These are phyloP conservation scores for Doryteuthis pealeii DNA, from an alignment of 1,140 invertebrate genomes.

Conservation along the genomic window DNA sequence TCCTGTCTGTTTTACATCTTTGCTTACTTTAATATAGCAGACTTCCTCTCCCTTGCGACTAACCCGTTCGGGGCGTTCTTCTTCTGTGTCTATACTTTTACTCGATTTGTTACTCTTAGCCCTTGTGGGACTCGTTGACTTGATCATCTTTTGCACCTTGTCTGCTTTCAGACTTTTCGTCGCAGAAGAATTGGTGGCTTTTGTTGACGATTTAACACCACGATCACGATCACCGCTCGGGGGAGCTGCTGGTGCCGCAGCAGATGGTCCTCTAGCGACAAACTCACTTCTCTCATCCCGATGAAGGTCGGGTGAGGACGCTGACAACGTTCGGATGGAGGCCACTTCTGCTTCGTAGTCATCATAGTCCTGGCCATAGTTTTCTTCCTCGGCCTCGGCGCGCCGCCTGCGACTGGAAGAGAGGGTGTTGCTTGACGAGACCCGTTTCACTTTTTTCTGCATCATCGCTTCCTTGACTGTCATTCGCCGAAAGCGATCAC, in stretches of 20 bases:
- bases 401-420: background rate
- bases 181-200: too few relatives aligned
- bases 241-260: background rate
- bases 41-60: background rate
- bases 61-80: background rate
- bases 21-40: background rate
- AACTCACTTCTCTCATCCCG: background rate
- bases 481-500: conserved; percentile 7
- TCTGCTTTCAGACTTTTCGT: background rate
- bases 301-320: background rate
- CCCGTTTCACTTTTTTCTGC: background rate
- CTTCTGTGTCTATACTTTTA: background rate
- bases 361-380: background rate
- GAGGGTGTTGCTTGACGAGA: background rate
- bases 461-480: conserved; percentile 4
- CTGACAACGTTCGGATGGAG: background rate
- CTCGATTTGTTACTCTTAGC: background rate
- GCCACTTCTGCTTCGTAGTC: background rate
- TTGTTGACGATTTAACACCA: too few relatives aligned
- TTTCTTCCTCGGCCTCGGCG: background rate
- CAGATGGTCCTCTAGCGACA: background rate
- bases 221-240: background rate
- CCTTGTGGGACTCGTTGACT: background rate
- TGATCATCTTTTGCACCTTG: background rate
- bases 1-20: background rate